Base-by-base conservation (phyloP, 1,140 invertebrate genomes). In the Triops cancriformis region DNA sequence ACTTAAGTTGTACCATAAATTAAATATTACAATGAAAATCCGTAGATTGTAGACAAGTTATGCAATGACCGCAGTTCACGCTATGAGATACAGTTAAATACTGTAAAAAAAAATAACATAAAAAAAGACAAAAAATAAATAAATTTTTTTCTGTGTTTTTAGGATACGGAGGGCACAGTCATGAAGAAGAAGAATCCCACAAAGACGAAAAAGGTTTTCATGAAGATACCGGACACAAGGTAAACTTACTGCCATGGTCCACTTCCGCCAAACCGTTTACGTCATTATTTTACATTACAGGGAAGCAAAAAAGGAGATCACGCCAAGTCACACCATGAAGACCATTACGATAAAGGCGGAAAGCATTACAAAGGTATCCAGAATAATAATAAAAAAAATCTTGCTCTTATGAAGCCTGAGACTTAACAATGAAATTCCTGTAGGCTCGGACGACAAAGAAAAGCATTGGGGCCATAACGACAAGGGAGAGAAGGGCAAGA, bases 401-500 rank as follows among this genome's bases (percentile, higher is more conserved):
- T 37, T 7, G 31, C 7, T 37, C 31, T 37, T 37, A 37, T 37
- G 31, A 37, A 7, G 7, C 31, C 7, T 37, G 31, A 37, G 31
- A 37, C 31, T 37, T 37, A 37, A 37, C 31, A 37, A 37, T 37
- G 31, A 37, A 37, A 37, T 45, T n/a, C 26, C 7, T 41, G 4
- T 78, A 37, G 80, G 80, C 7, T 77, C 80, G 42, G 76, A 80
- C 42, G 73, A 81, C 79, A 80, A 79, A 10, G 26, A 76, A 31
- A 77, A 80, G 73, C 77, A 80, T 73, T 77, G 79, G 73, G 80
- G 80, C 12, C 76, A 80, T 74, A 26, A 31, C 18, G 73, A 81
- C 14, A 43, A 79, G 31, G 79, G 79, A 31, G 41, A 77, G 72
- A 79, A 81, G 76, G 80, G 80, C 41, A 79, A 81, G 51, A 80